Base-by-base conservation (phyloP, 2,888 invertebrate species). In the Tiliacea citrago region DNA sequence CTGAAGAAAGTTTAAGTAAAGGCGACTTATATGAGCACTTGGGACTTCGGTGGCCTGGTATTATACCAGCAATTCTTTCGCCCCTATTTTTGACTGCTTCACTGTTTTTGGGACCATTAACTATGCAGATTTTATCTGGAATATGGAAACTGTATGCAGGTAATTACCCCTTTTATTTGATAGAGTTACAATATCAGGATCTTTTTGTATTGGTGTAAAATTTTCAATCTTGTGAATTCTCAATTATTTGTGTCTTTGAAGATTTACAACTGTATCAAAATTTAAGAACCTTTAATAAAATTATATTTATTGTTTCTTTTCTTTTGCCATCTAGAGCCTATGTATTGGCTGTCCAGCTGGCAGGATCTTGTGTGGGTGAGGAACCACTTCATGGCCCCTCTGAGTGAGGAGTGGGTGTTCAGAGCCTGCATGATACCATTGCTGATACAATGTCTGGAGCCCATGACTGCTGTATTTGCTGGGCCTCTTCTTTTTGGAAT, bases 361-460 rank as follows among this genome's bases (percentile, higher is more conserved):
- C 97, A 97, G 87, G 98, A 98, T 88, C 95, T 98, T 71, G 97
- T 98, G 49, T 99, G 99, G 99, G 97, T 99, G 88, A 97, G 99
- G 79, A 99, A 99, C 92, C 98, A 98, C 91, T 94, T 99, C 47
- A 98, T 99, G 88, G 99, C 99, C 1, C 99, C 99, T 0, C 93
- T 99, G 68, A 98, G 99, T 75, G 99, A 99, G 94, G 99, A 99
- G 93, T 99, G 99, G 96, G 99, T 99, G 12, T 99, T 99, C 94
- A 97, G 99, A 84, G 98, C 99, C 1, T 99, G 99, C 91, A 99
- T 99, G 99, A 96, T 99, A 94, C 99, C 99, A 8, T 93, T 99
- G 58, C 96, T 99, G 60, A 94, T 99, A 84, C 98, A 99, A 90
- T 98, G 98, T 90, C 97, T 99, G 87, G 95, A 97, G 45, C 98